Evolutionary conservation across 2,888 invertebrate genomes (phyloP), one percentile per base, ranked within the genome.

Genomic region (Eupeodes luniger): DNA sequence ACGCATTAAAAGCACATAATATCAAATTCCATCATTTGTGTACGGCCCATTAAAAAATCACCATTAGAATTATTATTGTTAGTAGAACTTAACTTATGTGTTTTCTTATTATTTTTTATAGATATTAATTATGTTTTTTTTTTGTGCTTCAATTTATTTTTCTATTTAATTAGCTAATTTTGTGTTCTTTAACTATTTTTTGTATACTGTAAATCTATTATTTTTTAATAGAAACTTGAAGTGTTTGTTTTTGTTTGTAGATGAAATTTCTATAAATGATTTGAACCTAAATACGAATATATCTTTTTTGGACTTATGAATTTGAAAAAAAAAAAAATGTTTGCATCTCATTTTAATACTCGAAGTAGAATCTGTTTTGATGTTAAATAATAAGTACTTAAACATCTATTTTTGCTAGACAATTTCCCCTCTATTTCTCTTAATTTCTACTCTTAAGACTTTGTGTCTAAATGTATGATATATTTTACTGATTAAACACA

Each of bases 21-120:
- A 93, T 93, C 92, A 92, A 91, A 93, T 93, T 93, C 93, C 93
- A 93, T 93, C 93, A 93, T 93, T 93, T 93, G 92, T 91, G 91
- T 93, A 93, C 93, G 93, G 93, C 93, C 94, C 93, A 93, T 93
- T 92, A 92, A 90, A 91, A 84, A 88, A 78, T 88, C 88, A 88
- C 85, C 88, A 66, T 85, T 88, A 88, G 88, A 88, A 83, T 72
- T 72, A 66, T 84, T 88, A 81, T 88, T 88, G 88, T 88, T 81
- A 88, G 85, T 88, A 88, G 81, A 36, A 77, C 59, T 77, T 53
- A 81, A 69, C 77, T 79, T 78, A 49, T 76, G 75, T 87, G 66
- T 84, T 72, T 69, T 79, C 6, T 64, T 12, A 47, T 78, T 67
- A 2, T 67, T 51, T 51, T 53, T 19, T n/a, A 12, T 16, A 10